These are phyloP conservation scores for Pardalotus punctatus DNA, from an alignment of 2,113 vertebrate genomes.

Conservation along the genomic window DNA sequence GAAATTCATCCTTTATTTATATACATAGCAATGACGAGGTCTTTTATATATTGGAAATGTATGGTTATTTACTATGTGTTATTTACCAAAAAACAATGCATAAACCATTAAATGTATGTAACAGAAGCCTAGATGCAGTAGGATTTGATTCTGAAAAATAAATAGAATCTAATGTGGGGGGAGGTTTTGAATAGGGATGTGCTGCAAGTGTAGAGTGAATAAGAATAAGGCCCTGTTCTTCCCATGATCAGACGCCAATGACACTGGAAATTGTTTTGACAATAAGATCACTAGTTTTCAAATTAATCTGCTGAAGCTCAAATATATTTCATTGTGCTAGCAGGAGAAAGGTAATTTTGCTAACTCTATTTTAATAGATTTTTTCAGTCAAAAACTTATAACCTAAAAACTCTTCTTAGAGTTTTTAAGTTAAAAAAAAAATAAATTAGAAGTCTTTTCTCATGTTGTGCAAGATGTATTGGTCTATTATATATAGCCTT, in stretches of 20 bases:
- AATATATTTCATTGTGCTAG: background rate
- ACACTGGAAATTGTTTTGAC: constrained; percentile 16
- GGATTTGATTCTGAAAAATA: background rate
- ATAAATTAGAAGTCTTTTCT: background rate
- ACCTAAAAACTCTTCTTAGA: background rate
- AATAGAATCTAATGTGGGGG: background rate
- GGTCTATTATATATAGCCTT: background rate
- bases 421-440: background rate
- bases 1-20: background rate
- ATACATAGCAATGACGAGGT: background rate
- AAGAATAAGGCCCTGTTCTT: background rate
- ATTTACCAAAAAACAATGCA: background rate
- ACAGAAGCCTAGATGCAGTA: background rate
- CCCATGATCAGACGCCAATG: background rate
- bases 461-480: background rate
- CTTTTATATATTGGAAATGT: background rate
- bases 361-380: background rate
- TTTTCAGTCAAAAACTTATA: background rate
- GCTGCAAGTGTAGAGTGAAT: background rate
- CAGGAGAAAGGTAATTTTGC: background rate
- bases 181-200: background rate
- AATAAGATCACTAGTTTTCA: background rate
- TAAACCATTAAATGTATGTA: background rate
- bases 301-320: background rate
- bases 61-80: background rate